Conservation (phyloP, 2,797 vertebrate species). For the Anniella stebbinsi region DNA sequence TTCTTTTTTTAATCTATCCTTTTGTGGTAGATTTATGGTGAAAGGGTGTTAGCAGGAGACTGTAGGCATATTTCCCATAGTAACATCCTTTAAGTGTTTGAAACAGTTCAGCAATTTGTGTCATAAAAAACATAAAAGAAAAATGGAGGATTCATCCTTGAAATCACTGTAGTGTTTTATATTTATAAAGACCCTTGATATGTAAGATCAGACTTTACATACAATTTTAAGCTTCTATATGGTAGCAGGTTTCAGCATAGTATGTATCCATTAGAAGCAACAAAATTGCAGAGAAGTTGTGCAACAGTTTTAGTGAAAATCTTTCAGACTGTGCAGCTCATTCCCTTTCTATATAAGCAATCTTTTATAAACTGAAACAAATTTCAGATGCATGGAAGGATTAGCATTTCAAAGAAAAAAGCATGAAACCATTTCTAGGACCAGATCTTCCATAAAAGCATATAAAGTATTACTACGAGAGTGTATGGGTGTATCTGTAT, state of each 20-base stretch:
- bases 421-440: conserved; percentile 12
- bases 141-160: conserved; percentile 31
- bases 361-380: conserved; percentile 23
- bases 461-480: not conserved
- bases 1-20: not conserved
- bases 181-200: not conserved
- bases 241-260: conserved; percentile 10
- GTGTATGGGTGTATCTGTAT: not conserved
- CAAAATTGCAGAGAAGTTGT: not conserved
- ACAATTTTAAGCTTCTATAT: conserved; percentile 26
- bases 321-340: not conserved
- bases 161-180: conserved; percentile 9
- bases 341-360: conserved; percentile 29
- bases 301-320: conserved; percentile 14
- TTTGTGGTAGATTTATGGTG: conserved; percentile 32
- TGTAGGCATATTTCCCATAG: not conserved
- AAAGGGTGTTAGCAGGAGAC: not conserved
- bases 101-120: conserved; percentile 10
- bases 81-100: conserved; percentile 8
- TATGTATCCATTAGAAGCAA: conserved; percentile 13
- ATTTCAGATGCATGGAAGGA: not conserved
- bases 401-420: conserved; percentile 17
- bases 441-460: not conserved
- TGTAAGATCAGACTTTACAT: not conserved
- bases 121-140: conserved; percentile 14